Conservation (phyloP, 2,113 vertebrate species). For the Cepphus grylle region DNA sequence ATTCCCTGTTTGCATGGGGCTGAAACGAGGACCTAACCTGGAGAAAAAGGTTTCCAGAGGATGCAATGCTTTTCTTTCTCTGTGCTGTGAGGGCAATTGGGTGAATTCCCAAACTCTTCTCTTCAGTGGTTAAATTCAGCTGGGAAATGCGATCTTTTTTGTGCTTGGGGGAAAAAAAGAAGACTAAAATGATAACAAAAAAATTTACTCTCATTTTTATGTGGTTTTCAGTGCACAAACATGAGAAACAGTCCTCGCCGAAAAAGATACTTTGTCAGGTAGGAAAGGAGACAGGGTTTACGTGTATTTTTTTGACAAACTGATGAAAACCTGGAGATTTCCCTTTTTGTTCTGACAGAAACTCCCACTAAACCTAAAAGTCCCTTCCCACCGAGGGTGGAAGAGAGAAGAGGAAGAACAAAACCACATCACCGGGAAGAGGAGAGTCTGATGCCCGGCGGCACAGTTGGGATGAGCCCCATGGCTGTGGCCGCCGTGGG, state of each 20-base stretch:
- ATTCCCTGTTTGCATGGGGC: not conserved
- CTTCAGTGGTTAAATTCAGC: not conserved
- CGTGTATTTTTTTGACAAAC: not conserved
- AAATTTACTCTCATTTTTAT: not conserved
- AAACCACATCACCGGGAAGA: fast-evolving
- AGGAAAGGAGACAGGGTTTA: not conserved
- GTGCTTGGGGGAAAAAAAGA: not conserved
- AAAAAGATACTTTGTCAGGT: not conserved
- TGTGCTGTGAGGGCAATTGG: not conserved
- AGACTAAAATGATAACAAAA: not conserved
- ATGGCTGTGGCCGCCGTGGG: fast-evolving
- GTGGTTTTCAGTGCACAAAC: not conserved
- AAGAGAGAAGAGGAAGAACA: not conserved
- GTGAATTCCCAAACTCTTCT: not conserved
- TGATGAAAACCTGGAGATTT: not conserved
- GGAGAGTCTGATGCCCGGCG: not conserved
- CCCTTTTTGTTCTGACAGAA: not conserved
- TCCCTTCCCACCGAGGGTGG: not conserved
- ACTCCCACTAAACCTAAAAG: not conserved
- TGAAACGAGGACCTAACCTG: not conserved
- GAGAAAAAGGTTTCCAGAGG: not conserved
- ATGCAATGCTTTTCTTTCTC: not conserved
- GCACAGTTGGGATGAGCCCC: fast-evolving
- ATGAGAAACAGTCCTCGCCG: not conserved
- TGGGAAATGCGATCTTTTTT: not conserved